Base-by-base conservation (phyloP, 2,888 invertebrate genomes). In the Nymphalis urticae region DNA sequence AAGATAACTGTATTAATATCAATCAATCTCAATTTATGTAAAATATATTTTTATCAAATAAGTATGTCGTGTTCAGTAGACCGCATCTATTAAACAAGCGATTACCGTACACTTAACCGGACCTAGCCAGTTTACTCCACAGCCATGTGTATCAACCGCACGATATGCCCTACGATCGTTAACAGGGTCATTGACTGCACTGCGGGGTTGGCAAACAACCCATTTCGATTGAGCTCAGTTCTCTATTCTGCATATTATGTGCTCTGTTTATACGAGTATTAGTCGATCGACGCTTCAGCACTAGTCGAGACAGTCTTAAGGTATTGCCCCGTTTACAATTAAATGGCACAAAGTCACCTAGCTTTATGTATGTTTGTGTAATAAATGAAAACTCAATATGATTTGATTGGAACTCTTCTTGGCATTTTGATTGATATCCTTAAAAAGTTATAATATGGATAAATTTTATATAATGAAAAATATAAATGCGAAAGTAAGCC, bases 111-210 rank as follows among this genome's bases (percentile, higher is more conserved):
- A 58, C 42, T 42, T 9, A 50, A 58, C 36, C 36, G 58, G 58
- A 58, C 42, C 36, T 6, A 67, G 27, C 3, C 36, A 9, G n/a
- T 6, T 13, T 17, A 48, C 54, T 32, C 17, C 17, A 19, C 21
- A 54, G 21, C 70, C 27, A 64, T 71, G 72, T 72, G 71, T 72
- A 72, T 64, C 71, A 54, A 64, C 69, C 73, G 74, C 78, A 77
- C 76, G 76, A 77, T 76, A 77, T 77, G 76, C 75, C 48, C 72
- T 76, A 69, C 81, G 79, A 78, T 83, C 82, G 81, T 82, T 82
- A 83, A 73, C 76, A 75, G 77, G 85, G 83, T 82, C 85, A 78
- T 83, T 82, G 85, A 85, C 86, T 82, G 73, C 78, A 64, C 64
- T 74, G 76, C 77, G 77, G 79, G 80, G 75, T 75, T 78, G 76